phyloP scores from a whole-genome alignment of 2,888 invertebrate species.

The Apantesis nais region DNA sequence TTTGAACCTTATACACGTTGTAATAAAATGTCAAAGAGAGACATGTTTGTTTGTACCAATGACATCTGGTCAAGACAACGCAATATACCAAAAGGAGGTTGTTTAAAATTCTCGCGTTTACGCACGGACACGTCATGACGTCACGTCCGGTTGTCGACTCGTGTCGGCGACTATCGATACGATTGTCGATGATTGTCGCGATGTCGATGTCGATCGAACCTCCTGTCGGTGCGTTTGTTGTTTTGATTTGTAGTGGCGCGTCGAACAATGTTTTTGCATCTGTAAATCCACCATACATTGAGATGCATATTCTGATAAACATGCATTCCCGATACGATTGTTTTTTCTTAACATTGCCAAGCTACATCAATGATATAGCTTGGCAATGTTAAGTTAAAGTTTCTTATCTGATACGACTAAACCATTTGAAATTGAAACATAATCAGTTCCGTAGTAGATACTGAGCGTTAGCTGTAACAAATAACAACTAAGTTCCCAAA shows the following conservation, averaged over 20 bases:
- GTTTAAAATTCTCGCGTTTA: constrained; percentile 84
- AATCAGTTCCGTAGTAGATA: constrained; percentile 34
- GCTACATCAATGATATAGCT: background rate
- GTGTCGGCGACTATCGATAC: constrained; percentile 61
- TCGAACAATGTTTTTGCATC: constrained; percentile 66
- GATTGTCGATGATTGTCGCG: constrained; percentile 68
- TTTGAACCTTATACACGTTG: constrained; percentile 58
- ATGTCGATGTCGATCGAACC: constrained; percentile 74
- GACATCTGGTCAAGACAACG: constrained; percentile 76
- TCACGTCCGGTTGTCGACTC: constrained; percentile 77
- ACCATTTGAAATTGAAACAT: background rate
- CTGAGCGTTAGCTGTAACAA: constrained; percentile 49
- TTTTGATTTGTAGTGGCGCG: constrained; percentile 78
- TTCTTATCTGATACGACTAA: no score
- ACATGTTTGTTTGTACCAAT: constrained; percentile 66
- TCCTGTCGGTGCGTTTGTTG: constrained; percentile 81
- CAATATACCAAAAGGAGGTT: constrained; percentile 78
- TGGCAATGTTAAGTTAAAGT: no score
- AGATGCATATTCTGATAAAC: constrained; percentile 4
- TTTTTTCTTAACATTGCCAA: background rate
- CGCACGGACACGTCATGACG: constrained; percentile 73
- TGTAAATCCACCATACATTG: constrained; percentile 55
- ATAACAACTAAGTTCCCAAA: constrained; percentile 59
- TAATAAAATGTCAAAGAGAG: constrained; percentile 58
- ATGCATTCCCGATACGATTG: background rate